A percentile compares a stretch with the other conserved stretches of the same genome.
Conservation (phyloP, 2,113 vertebrate species). For the Malaclemys terrapin region DNA sequence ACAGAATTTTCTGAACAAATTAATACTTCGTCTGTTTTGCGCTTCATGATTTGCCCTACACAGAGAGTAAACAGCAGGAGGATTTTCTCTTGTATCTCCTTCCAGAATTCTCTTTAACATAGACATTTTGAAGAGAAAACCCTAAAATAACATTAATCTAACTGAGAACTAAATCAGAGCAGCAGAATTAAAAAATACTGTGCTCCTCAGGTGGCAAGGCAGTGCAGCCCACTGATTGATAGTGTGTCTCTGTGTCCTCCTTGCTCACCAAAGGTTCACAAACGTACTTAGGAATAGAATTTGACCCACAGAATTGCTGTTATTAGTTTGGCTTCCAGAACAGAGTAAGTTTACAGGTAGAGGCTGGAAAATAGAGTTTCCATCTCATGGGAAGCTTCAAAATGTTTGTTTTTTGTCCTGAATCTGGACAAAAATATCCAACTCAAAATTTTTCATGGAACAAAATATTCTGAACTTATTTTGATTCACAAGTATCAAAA, state of each 20-base stretch:
- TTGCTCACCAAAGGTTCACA: background rate
- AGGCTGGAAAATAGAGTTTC: background rate
- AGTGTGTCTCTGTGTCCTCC: background rate
- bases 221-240: background rate
- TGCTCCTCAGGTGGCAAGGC: background rate
- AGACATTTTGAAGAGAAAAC: background rate
- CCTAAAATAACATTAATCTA: conserved; percentile 7
- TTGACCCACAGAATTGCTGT: background rate
- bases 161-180: background rate
- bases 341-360: no score
- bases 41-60: background rate
- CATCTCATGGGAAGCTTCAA: background rate
- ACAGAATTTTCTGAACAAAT: background rate
- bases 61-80: background rate
- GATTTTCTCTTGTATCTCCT: background rate
- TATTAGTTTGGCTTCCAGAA: no score
- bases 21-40: background rate
- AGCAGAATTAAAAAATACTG: accelerated
- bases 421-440: background rate
- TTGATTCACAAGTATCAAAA: background rate
- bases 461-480: background rate
- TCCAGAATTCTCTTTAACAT: background rate
- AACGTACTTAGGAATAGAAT: background rate
- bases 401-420: background rate
- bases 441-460: background rate